Evolutionary conservation across 2,113 vertebrate species (phyloP).

Genomic region (Mirza zaza): DNA sequence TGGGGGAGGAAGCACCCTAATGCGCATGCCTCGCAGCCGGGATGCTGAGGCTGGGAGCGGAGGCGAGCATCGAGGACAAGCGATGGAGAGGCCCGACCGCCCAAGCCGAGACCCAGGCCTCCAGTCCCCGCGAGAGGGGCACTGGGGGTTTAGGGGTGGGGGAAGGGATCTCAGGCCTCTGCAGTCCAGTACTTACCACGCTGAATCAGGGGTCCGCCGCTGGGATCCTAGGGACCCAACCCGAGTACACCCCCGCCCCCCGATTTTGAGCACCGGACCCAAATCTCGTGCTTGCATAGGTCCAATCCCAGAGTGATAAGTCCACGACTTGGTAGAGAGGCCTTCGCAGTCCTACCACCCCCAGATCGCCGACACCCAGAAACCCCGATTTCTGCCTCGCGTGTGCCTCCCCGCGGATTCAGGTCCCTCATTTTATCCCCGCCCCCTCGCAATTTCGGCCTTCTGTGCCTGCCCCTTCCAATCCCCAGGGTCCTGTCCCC

Average conservation of each 20-base stretch:
- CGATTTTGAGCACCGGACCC: background rate
- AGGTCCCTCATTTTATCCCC: background rate
- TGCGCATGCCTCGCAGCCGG: conserved; percentile 59
- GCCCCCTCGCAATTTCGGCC: background rate
- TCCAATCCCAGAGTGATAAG: background rate
- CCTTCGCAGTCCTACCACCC: background rate
- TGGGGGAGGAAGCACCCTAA: background rate
- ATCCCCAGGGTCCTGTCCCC: background rate
- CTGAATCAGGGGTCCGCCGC: background rate
- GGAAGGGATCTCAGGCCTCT: background rate
- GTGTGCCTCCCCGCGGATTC: background rate
- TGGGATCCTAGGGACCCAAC: background rate
- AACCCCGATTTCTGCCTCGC: background rate
- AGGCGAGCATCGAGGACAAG: background rate
- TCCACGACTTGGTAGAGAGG: background rate
- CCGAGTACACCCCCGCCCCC: background rate
- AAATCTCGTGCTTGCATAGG: background rate
- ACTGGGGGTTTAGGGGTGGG: no score
- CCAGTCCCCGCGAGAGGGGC: background rate
- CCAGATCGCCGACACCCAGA: background rate
- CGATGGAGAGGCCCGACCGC: background rate
- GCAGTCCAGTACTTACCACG: conserved; percentile 29
- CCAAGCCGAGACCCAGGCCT: background rate
- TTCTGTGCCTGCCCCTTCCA: conserved; percentile 22
- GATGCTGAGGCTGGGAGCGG: conserved; percentile 33